Evolutionary conservation across 2,113 vertebrate genomes (phyloP), one percentile per base, ranked within the genome.

Genomic region (Anguilla japonica): DNA sequence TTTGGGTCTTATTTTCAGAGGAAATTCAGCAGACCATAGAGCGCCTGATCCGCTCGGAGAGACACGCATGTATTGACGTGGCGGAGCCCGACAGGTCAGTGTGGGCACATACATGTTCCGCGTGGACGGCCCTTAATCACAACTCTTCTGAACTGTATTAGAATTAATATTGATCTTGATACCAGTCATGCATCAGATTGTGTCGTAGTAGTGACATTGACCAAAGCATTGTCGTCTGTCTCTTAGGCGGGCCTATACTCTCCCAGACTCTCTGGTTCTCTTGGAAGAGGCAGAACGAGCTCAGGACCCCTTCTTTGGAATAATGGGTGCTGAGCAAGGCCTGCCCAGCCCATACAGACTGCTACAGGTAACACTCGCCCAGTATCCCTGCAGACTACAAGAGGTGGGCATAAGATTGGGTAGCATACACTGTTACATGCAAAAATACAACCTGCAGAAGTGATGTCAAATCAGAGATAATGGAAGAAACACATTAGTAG

Each of bases 241-340:
- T 84, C 26, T 22, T 91, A 97, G 95, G 88, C 89, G 92, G 34
- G 89, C 81, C 5, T 82, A 95, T 86, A 92, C 95, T 53, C 87
- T 97, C n/a, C 95, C 95, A 9, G 92, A 94, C 83, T 82, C 46
- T 67, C 88, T 97, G 87, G 79, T 84, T 50, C 87, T 93, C 85
- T 94, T 97, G 95, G 92, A 95, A 85, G 88, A 87, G 71, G 87
- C 94, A 13, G 96, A 96, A 86, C 93, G 94, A 86, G 96, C 96
- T 6, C 95, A 95, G 43, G 95, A 97, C 83, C 96, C 96, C 0
- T 97, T 97, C 90, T 97, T 97, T 83, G 96, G 96, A 41, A 85
- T 94, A 87, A 97, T 97, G 95, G 91, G 90, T 0, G 86, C 93
- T 83, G 90, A 91, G 1, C 91, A 91, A 2, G 60, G 90, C 3